Conservation (phyloP, 2,888 invertebrate species). For the Hydrotaea cyrtoneurina region DNA sequence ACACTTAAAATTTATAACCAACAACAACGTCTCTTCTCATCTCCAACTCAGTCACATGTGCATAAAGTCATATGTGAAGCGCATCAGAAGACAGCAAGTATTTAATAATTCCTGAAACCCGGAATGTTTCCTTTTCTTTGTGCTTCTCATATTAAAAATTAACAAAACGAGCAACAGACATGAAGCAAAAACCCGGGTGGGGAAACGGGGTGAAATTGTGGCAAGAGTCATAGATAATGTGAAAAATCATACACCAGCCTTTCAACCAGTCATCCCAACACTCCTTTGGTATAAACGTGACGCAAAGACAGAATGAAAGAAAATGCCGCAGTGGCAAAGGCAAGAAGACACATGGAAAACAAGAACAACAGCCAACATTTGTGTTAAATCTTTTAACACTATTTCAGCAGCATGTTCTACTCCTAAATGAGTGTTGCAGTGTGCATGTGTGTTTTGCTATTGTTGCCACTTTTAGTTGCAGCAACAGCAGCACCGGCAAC, state of each 20-base stretch:
- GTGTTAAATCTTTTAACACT: slow-evolving; percentile 66
- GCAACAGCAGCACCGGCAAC: neutral
- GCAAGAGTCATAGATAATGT: slow-evolving; percentile 28
- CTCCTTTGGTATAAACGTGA: neutral
- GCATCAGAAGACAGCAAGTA: neutral
- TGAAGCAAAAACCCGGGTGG: neutral
- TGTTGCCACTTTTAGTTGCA: slow-evolving; percentile 31
- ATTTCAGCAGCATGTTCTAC: neutral
- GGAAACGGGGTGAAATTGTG: neutral
- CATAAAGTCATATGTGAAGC: slow-evolving; percentile 1
- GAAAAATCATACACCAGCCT: slow-evolving; percentile 16
- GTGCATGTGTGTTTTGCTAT: slow-evolving; percentile 8
- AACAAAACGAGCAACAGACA: slow-evolving; percentile 25
- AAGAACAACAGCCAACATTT: slow-evolving; percentile 50
- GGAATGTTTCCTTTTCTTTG: slow-evolving; percentile 14
- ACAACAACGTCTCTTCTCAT: neutral
- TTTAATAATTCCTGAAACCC: neutral
- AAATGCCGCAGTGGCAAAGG: slow-evolving; percentile 38
- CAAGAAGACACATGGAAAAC: slow-evolving; percentile 10
- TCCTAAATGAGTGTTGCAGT: neutral
- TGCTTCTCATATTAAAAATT: slow-evolving; percentile 13
- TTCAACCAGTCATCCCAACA: neutral
- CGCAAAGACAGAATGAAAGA: slow-evolving; percentile 7
- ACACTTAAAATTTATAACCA: neutral
- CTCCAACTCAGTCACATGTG: neutral